Conservation (phyloP, 2,797 vertebrate genomes). For the Poeciliopsis paucimaculata region DNA sequence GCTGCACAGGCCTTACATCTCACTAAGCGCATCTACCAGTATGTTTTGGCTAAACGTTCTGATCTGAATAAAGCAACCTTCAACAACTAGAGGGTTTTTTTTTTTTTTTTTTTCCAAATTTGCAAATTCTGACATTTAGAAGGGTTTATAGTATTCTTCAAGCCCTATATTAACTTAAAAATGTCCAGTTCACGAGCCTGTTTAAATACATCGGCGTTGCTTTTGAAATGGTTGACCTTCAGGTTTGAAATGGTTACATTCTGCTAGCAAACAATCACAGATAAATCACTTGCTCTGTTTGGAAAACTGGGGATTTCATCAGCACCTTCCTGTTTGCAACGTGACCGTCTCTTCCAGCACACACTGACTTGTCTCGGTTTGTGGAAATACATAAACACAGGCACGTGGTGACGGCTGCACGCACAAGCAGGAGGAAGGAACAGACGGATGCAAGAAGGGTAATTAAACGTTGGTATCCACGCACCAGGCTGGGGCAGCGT, state of each 20-base stretch:
- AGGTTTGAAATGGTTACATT: not conserved
- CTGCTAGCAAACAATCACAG: slow-evolving; percentile 27
- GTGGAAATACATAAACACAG: slow-evolving; percentile 35
- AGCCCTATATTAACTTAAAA: slow-evolving; percentile 18
- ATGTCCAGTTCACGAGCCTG: slow-evolving; percentile 21
- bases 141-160: not conserved
- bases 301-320: slow-evolving; percentile 50
- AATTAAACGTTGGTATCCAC: slow-evolving; percentile 35
- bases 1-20: slow-evolving; percentile 22
- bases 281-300: slow-evolving; percentile 49
- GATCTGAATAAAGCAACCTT: not conserved
- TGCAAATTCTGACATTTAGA: not conserved
- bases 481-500: not conserved
- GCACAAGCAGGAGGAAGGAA: slow-evolving; percentile 26
- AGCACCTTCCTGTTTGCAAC: slow-evolving; percentile 49
- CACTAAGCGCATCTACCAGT: slow-evolving; percentile 9
- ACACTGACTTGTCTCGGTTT: slow-evolving; percentile 24
- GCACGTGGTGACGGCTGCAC: slow-evolving; percentile 33
- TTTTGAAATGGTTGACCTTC: not conserved
- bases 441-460: slow-evolving; percentile 17
- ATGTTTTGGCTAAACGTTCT: not conserved
- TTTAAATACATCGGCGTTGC: slow-evolving; percentile 3
- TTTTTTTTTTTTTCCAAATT: not conserved
- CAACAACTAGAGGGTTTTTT: not conserved
- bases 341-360: slow-evolving; percentile 45